phyloP scores from a whole-genome alignment of 2,888 invertebrate genomes.

The Melanotus villosus region DNA sequence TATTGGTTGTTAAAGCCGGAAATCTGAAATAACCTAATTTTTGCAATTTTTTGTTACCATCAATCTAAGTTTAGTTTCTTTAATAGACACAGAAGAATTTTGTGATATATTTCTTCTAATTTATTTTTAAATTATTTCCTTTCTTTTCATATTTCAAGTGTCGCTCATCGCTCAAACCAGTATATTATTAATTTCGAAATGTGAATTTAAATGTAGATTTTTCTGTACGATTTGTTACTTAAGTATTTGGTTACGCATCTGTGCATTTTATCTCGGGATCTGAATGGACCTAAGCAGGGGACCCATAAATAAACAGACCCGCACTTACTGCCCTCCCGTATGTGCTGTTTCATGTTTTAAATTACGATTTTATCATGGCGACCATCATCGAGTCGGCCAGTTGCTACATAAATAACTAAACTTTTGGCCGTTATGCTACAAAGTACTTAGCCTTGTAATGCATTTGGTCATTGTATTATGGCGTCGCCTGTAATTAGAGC shows the following conservation, averaged over 20 bases:
- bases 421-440: slow-evolving; percentile 37
- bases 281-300: slow-evolving; percentile 41
- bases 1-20: too few relatives aligned
- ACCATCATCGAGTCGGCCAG: slow-evolving; percentile 43
- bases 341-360: slow-evolving; percentile 52
- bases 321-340: slow-evolving; percentile 51
- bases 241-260: slow-evolving; percentile 41
- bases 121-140: too few relatives aligned
- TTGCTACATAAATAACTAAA: slow-evolving; percentile 39
- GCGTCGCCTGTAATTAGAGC: too few relatives aligned
- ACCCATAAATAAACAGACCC: slow-evolving; percentile 52
- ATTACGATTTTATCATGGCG: slow-evolving; percentile 54
- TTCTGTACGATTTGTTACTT: too few relatives aligned
- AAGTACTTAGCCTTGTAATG: slow-evolving; percentile 19
- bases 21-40: too few relatives aligned
- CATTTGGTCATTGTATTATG: neutral
- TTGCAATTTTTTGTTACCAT: too few relatives aligned
- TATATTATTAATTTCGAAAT: too few relatives aligned
- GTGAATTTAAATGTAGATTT: slow-evolving; percentile 1
- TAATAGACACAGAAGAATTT: too few relatives aligned
- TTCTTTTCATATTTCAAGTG: too few relatives aligned
- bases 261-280: slow-evolving; percentile 42
- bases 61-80: too few relatives aligned
- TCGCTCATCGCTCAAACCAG: neutral
- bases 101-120: too few relatives aligned